Base-by-base conservation (phyloP, 2,888 invertebrate species). In the Baccha elongata region DNA sequence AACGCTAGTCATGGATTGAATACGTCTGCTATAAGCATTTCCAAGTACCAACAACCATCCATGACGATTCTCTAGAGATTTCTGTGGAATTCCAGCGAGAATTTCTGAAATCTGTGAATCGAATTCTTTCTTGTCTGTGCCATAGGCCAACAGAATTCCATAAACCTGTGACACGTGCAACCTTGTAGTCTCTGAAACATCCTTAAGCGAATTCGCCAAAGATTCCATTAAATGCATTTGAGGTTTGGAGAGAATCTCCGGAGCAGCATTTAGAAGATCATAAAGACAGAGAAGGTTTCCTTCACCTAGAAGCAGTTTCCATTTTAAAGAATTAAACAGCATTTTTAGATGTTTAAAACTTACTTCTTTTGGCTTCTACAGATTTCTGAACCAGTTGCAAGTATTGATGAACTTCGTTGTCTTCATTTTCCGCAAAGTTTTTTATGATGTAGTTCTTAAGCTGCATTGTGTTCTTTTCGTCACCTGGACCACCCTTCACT, bases 251-350 rank as follows among this genome's bases (percentile, higher is more conserved):
- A 97, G 92, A 69, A 93, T 91, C 19, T 94, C 93, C 0, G 97
- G 95, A 8, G 95, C 93, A 76, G 96, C 95, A 42, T 97, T 97
- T n/a, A 97, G 92, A 19, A 97, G 92, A 91, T 98, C 97, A 85
- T 96, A 91, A 87, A 98, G 92, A 86, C 96, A 96, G 68, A 94
- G 94, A 62, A 97, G 89, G 85, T 89, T 89, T 0, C 87, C 87
- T 62, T 91, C 90, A 79, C 87, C 90, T 90, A n/a, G n/a, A n/a
- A n/a, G n/a, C n/a, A n/a, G n/a, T n/a, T n/a, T n/a, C n/a, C 1
- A 32, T 32, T 32, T 32, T 8, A 8, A 6, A 32, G 29, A 32
- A 7, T 32, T 7, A 6, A 8, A 32, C 4, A 46, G 3, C 11
- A 11, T 15, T 13, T 13, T 62, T 8, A 1, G 6, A 4, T 32